Conservation (phyloP, 2,888 invertebrate genomes). For the Drosophila siamana region DNA sequence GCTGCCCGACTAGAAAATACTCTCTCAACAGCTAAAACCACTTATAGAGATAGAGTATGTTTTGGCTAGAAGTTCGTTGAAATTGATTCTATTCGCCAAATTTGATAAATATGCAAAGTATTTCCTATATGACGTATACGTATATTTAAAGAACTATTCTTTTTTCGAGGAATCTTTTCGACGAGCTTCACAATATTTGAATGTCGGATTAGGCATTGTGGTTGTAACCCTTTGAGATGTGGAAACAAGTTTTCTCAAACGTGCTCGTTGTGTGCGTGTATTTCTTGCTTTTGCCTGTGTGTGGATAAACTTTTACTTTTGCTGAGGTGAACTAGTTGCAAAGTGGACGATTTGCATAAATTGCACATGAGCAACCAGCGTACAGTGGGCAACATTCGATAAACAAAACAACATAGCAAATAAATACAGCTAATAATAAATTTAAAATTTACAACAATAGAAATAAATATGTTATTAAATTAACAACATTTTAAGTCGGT, state of each 20-base stretch:
- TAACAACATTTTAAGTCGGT: background rate
- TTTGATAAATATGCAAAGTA: background rate
- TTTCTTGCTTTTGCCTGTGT: constrained; percentile 7
- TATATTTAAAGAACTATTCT: constrained; percentile 2
- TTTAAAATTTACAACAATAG: background rate
- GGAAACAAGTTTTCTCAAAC: constrained; percentile 60
- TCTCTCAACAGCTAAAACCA: background rate
- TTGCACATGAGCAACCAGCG: constrained; percentile 54
- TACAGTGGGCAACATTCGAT: constrained; percentile 42
- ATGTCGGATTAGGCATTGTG: background rate
- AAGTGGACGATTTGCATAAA: constrained; percentile 71
- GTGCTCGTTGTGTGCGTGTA: background rate
- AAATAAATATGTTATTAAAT: background rate
- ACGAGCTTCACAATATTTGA: background rate
- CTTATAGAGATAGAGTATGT: background rate
- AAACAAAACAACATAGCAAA: no score
- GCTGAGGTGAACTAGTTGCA: constrained; percentile 74
- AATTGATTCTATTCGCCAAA: background rate
- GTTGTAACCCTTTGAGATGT: constrained; percentile 10
- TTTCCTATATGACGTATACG: constrained; percentile 1
- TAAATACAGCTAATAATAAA: no score
- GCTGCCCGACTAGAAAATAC: background rate
- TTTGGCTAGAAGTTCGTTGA: background rate
- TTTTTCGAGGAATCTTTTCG: background rate
- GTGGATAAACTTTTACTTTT: constrained; percentile 73